Conservation (phyloP, 2,888 invertebrate genomes). For the Cybosia mesomella region DNA sequence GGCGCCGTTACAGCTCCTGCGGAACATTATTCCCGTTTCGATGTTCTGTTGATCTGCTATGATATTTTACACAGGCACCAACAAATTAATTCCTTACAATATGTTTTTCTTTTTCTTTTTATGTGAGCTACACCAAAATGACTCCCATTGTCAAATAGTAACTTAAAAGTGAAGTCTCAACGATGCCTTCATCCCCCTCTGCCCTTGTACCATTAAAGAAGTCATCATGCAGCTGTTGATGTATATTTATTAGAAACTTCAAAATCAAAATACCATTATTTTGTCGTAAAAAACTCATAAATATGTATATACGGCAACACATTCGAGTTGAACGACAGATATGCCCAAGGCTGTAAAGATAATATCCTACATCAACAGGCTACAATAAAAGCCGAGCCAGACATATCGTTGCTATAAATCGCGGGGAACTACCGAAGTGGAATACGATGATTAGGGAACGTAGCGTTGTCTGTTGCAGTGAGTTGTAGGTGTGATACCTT, state of each 20-base stretch:
- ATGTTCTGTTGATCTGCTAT: constrained; percentile 34
- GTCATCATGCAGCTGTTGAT: not conserved
- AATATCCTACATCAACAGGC: constrained; percentile 32
- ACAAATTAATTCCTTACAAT: not conserved
- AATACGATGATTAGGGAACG: constrained; percentile 8
- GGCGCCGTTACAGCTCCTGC: constrained; percentile 36
- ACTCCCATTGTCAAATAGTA: not conserved
- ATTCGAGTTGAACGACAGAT: constrained; percentile 27
- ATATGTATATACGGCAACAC: constrained; percentile 12
- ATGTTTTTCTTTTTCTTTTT: not conserved
- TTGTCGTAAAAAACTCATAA: constrained; percentile 6
- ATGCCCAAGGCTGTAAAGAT: constrained; percentile 26
- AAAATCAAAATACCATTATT: not conserved
- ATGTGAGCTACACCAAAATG: not conserved
- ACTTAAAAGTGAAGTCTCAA: too few species aligned
- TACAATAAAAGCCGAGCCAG: constrained; percentile 33
- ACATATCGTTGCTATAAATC: constrained; percentile 32
- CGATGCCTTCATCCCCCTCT: too few species aligned
- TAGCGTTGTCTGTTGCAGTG: not conserved
- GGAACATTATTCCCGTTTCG: constrained; percentile 19
- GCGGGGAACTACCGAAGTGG: constrained; percentile 23
- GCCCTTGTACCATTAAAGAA: too few species aligned
- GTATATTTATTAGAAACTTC: not conserved
- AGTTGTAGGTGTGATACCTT: not conserved
- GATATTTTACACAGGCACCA: constrained; percentile 40